These are phyloP conservation scores for Drosophila antonietae DNA, from an alignment of 2,888 invertebrate genomes.

Conservation along the genomic window DNA sequence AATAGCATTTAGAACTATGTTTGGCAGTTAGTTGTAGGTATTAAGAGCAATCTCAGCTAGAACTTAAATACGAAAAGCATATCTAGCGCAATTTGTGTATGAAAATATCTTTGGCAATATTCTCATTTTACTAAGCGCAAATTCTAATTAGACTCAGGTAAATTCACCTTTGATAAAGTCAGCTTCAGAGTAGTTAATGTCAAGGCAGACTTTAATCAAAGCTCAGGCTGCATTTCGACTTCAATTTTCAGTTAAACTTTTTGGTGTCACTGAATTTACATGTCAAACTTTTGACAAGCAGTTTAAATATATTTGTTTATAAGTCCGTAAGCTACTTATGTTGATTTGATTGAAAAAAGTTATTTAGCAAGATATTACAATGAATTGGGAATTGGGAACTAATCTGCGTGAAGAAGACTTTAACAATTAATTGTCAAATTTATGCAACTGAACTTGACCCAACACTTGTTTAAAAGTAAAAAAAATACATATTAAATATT, in stretches of 20 bases:
- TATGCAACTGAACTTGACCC: slow-evolving; percentile 2
- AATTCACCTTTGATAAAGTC: neutral
- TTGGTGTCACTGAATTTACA: neutral
- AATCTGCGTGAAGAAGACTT: neutral
- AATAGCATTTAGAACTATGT: neutral
- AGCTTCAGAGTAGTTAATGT: neutral
- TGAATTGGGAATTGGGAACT: neutral
- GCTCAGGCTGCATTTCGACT: neutral
- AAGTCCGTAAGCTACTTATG: slow-evolving; percentile 10
- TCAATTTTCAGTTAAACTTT: neutral
- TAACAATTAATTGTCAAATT: neutral
- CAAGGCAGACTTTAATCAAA: neutral
- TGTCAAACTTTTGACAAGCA: slow-evolving; percentile 8
- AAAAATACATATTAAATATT: too few species aligned
- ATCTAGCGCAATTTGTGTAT: neutral
- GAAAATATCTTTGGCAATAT: slow-evolving; percentile 4
- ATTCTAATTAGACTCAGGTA: neutral
- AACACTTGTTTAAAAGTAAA: neutral
- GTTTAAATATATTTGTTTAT: neutral
- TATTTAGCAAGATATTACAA: neutral
- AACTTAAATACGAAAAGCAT: neutral
- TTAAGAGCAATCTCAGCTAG: neutral
- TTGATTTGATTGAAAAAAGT: neutral
- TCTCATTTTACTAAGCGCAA: neutral
- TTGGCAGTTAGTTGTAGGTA: neutral